Evolutionary conservation across 1,140 invertebrate species (phyloP).

Genomic region (Trissolcus basalis): DNA sequence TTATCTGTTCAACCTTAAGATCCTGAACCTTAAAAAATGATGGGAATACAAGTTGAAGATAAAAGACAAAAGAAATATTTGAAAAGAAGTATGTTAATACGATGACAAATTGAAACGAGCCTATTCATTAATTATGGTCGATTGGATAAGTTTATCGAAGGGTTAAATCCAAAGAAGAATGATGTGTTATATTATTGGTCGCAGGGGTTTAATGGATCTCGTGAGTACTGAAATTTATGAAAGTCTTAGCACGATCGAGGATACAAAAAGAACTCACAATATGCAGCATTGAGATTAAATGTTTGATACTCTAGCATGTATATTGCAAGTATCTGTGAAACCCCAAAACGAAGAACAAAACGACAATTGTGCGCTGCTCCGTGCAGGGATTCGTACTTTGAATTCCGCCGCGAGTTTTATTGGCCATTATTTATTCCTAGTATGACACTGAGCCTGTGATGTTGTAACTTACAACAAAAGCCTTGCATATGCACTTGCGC

Average conservation of each 20-base stretch:
- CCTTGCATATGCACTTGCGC: conserved; percentile 45
- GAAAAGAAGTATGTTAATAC: too few species aligned
- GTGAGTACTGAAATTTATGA: conserved; percentile 33
- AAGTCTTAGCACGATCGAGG: conserved; percentile 14
- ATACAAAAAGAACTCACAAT: conserved; percentile 26
- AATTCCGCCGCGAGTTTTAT: conserved; percentile 68
- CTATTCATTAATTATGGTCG: too few species aligned
- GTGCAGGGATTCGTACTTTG: conserved; percentile 54
- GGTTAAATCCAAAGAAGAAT: too few species aligned
- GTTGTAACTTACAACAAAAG: conserved; percentile 64
- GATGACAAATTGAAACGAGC: too few species aligned
- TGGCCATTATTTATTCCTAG: conserved; percentile 68
- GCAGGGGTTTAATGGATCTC: too few species aligned
- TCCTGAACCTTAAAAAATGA: too few species aligned
- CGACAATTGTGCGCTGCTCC: conserved; percentile 25
- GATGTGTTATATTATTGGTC: too few species aligned
- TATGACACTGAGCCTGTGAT: conserved; percentile 61
- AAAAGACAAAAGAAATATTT: too few species aligned
- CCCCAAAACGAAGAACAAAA: conserved; percentile 39
- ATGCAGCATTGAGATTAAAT: conserved; percentile 44
- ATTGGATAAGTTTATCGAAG: too few species aligned
- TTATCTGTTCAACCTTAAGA: too few species aligned
- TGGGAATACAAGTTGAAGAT: too few species aligned
- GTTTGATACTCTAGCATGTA: conserved; percentile 43
- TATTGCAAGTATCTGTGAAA: conserved; percentile 42